Base-by-base conservation (phyloP, 2,113 vertebrate species). In the Mastomys natalensis region DNA sequence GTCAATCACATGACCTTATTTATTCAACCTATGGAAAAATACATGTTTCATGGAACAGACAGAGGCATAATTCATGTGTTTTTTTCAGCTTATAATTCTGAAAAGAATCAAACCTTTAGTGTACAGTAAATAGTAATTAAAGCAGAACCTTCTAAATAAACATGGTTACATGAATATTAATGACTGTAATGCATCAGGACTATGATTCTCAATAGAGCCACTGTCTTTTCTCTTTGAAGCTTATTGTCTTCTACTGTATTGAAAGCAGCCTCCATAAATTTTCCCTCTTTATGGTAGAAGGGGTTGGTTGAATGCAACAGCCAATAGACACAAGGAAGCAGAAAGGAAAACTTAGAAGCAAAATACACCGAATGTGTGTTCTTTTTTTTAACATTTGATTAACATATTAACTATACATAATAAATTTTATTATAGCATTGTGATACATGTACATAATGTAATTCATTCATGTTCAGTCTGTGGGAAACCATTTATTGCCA, bases 1-100 rank as follows among this genome's bases (percentile, higher is more conserved):
- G 29, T 43, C 1, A 37, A 74, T 53, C 72, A 48, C 4, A 72
- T 51, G 40, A 89, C 48, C 8, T 91, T 40, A 88, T 11, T 73
- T 92, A 97, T 66, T 64, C 74, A 60, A 66, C 40, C 43, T 80
- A 64, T 88, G 40, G 31, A 70, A 93, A 95, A 74, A 45, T 82
- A 60, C 1, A 73, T 4, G 17, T 48, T 24, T n/a, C 16, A 31
- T 70, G 70, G 66, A 21, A 88, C 48, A 96, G 16, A 48, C 4
- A 66, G 5, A 66, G 68, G 31, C 58, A 64, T 29, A 89, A 64
- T 55, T 68, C 4, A 37, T 78, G 48, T 43, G 26, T 2, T 31
- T 60, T 31, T 19, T 31, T 29, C 0, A 92, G 51, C 12, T 76
- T n/a, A 4, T 16, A 92, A 92, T 58, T 48, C 17, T 55, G 17